Percentiles rank a stretch among this genome's conserved stretches.
phyloP scores from a whole-genome alignment of 2,113 vertebrate species.

The Sebastes fasciatus region DNA sequence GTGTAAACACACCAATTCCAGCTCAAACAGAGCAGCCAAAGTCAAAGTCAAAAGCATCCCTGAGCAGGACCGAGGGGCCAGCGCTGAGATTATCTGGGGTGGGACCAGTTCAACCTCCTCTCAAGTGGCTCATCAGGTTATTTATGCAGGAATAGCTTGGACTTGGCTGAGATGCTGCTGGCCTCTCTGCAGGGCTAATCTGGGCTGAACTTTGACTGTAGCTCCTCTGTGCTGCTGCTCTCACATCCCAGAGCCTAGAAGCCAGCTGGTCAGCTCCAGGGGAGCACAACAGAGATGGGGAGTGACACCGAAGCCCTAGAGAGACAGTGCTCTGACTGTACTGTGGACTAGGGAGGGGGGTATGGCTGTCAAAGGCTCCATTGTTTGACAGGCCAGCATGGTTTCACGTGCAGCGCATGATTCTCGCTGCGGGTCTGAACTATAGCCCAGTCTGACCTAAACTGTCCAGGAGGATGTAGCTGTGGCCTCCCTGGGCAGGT shows the following conservation, averaged over 20 bases:
- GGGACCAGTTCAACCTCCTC: slow-evolving; percentile 26
- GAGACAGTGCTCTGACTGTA: slow-evolving; percentile 83
- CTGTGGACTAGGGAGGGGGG: slow-evolving; percentile 63
- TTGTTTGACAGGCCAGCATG: slow-evolving; percentile 79
- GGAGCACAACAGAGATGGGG: slow-evolving; percentile 78
- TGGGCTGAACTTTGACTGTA: slow-evolving; percentile 72
- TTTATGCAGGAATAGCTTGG: slow-evolving; percentile 52
- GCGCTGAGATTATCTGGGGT: slow-evolving; percentile 12
- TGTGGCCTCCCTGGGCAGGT: slow-evolving; percentile 76
- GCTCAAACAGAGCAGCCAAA: neutral
- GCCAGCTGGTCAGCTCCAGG: slow-evolving; percentile 81
- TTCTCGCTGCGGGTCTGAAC: slow-evolving; percentile 76
- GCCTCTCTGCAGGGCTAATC: slow-evolving; percentile 58
- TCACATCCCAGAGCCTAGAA: slow-evolving; percentile 64
- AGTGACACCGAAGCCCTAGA: slow-evolving; percentile 81
- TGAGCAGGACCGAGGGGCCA: slow-evolving; percentile 4
- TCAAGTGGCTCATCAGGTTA: slow-evolving; percentile 41
- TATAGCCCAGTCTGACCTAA: slow-evolving; percentile 70
- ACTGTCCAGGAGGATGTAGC: slow-evolving; percentile 74
- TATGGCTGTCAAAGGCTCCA: slow-evolving; percentile 79
- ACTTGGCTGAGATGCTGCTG: slow-evolving; percentile 41
- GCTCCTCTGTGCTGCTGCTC: slow-evolving; percentile 69
- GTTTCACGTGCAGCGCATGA: slow-evolving; percentile 81
- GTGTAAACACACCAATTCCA: neutral
- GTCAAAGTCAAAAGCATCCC: slow-evolving; percentile 25